A percentile compares a stretch with the other conserved stretches of the same genome.
Evolutionary conservation across 2,797 vertebrate species (phyloP).

Genomic region (Spheniscus humboldti): DNA sequence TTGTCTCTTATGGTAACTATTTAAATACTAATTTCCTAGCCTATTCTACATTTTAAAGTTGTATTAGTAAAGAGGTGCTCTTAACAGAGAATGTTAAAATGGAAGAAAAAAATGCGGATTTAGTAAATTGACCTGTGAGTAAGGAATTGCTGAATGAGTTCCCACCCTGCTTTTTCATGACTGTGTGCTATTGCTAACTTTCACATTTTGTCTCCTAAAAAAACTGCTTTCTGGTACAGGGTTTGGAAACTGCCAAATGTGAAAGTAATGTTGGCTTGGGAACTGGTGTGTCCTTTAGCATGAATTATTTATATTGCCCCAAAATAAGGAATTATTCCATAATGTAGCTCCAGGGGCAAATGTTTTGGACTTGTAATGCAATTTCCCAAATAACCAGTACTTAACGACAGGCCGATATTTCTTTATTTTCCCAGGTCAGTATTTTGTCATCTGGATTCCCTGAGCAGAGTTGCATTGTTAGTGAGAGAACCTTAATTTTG

Average conservation of each 20-base stretch:
- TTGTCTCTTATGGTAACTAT: background rate
- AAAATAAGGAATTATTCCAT: background rate
- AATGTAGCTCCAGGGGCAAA: background rate
- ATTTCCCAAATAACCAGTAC: background rate
- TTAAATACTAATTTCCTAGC: background rate
- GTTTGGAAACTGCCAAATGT: background rate
- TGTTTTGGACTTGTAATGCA: background rate
- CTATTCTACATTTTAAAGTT: background rate
- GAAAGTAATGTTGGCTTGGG: background rate
- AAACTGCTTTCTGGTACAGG: background rate
- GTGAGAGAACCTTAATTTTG: background rate
- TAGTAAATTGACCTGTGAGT: background rate
- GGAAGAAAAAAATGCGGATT: background rate
- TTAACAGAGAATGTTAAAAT: background rate
- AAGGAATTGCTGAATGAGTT: background rate
- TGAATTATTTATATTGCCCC: background rate
- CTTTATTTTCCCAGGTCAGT: background rate
- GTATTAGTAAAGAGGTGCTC: background rate
- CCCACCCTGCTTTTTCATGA: background rate
- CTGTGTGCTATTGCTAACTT: background rate
- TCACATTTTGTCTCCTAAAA: background rate
- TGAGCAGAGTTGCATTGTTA: background rate
- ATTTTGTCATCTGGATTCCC: background rate
- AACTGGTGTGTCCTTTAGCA: background rate
- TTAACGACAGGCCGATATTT: background rate